Evolutionary conservation across 2,797 vertebrate genomes (phyloP).

Genomic region (Notolabrus celidotus): DNA sequence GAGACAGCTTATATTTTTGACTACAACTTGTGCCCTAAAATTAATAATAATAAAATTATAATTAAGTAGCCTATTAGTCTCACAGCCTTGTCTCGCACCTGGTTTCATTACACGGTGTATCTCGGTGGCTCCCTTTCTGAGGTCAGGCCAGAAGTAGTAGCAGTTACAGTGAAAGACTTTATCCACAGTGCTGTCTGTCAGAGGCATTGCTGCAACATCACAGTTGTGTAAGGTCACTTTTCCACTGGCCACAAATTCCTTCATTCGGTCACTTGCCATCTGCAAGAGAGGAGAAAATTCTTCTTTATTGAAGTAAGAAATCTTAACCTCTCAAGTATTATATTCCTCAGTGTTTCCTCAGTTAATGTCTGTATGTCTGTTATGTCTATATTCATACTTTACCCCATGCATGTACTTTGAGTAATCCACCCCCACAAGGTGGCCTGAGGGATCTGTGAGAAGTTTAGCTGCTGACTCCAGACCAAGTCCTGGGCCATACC

Average conservation of each 20-base stretch:
- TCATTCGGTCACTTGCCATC: slow-evolving; percentile 72
- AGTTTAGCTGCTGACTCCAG: slow-evolving; percentile 70
- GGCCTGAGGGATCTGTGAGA: slow-evolving; percentile 73
- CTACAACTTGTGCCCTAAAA: neutral
- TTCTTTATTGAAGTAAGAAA: no score
- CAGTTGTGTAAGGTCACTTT: slow-evolving; percentile 76
- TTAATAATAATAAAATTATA: no score
- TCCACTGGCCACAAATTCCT: slow-evolving; percentile 67
- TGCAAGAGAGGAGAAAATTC: slow-evolving; percentile 31
- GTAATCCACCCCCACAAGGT: slow-evolving; percentile 83
- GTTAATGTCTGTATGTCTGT: no score
- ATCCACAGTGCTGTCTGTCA: slow-evolving; percentile 77
- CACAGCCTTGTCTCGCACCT: slow-evolving; percentile 57
- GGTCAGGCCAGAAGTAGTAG: slow-evolving; percentile 87
- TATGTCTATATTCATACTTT: no score
- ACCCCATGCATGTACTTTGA: slow-evolving; percentile 85
- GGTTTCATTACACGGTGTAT: slow-evolving; percentile 85
- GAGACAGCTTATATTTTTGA: neutral
- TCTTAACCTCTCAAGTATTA: no score
- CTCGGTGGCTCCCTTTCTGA: slow-evolving; percentile 69
- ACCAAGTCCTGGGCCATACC: slow-evolving; percentile 81
- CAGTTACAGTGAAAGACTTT: slow-evolving; percentile 87
- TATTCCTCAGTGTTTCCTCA: no score
- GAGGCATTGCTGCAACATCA: slow-evolving; percentile 78
- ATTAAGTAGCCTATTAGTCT: no score